Percentiles rank a stretch among this genome's conserved stretches.
These are phyloP conservation scores for Paedocypris sp. DNA, from an alignment of 2,113 vertebrate species.

Conservation along the genomic window DNA sequence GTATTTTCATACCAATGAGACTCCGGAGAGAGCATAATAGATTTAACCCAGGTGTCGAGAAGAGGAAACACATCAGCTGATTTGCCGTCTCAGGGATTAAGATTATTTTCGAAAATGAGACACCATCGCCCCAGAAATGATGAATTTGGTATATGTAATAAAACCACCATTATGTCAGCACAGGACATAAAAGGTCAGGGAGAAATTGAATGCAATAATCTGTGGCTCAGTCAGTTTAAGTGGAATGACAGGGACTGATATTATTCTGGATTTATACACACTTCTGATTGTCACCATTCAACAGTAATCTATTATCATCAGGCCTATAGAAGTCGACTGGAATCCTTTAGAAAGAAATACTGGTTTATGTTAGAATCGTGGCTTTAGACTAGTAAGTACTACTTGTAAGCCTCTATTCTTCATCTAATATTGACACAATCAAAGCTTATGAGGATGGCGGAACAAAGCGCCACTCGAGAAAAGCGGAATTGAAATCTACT, in stretches of 20 bases:
- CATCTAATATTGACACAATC: conserved; percentile 5
- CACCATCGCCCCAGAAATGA: neutral
- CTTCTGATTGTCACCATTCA: too few relatives aligned
- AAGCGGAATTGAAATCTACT: conserved; percentile 13
- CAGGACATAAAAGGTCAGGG: neutral
- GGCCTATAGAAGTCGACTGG: too few relatives aligned
- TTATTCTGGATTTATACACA: too few relatives aligned
- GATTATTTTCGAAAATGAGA: conserved; percentile 1
- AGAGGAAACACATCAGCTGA: conserved; percentile 21
- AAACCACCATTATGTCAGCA: too few relatives aligned
- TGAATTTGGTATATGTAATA: too few relatives aligned
- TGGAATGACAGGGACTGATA: too few relatives aligned
- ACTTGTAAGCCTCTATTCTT: conserved; percentile 13
- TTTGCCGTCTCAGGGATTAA: conserved; percentile 19
- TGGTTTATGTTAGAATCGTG: too few relatives aligned
- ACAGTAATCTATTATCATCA: too few relatives aligned
- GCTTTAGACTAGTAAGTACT: too few relatives aligned
- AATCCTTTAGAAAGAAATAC: too few relatives aligned
- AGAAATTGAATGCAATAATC: too few relatives aligned
- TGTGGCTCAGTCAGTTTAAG: too few relatives aligned
- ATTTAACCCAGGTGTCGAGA: conserved; percentile 42
- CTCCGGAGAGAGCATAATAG: conserved; percentile 41
- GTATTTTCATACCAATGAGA: conserved; percentile 36
- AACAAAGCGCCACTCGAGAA: conserved; percentile 13
- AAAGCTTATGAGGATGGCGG: neutral